Conservation (phyloP, 1,140 invertebrate genomes). For the Aricia agestis region DNA sequence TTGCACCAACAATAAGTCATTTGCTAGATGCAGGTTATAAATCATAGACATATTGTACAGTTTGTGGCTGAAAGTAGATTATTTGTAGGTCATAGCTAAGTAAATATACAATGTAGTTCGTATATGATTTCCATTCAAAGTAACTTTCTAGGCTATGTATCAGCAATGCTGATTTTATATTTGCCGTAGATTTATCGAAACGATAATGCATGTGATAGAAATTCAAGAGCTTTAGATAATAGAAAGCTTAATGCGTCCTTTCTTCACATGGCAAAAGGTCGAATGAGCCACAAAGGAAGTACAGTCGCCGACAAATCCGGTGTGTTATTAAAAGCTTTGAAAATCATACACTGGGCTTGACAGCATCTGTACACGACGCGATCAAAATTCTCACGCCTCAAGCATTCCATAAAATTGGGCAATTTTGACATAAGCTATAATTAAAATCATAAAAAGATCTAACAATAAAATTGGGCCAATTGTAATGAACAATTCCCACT, state of each 20-base stretch:
- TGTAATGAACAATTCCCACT: neutral
- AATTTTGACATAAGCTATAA: neutral
- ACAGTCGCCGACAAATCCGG: neutral
- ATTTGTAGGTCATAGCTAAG: conserved; percentile 44
- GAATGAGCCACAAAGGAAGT: neutral
- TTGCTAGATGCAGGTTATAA: conserved; percentile 8
- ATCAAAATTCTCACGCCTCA: too few species aligned
- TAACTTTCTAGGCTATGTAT: conserved; percentile 54
- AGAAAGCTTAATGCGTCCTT: neutral
- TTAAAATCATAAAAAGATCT: neutral
- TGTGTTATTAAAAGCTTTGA: too few species aligned
- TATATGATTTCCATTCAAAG: conserved; percentile 64
- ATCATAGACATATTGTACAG: conserved; percentile 15
- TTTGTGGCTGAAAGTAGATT: conserved; percentile 38
- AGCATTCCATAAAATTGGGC: neutral
- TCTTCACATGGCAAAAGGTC: neutral
- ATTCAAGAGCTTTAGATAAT: neutral
- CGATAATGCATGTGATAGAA: conserved; percentile 3
- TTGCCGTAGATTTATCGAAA: neutral
- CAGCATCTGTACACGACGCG: too few species aligned
- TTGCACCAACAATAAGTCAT: conserved; percentile 10
- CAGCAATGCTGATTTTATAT: neutral
- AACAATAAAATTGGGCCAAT: neutral
- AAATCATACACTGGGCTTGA: too few species aligned
- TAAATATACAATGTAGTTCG: conserved; percentile 47